Conservation (phyloP, 2,113 vertebrate species). For the Phaethornis superciliosus region DNA sequence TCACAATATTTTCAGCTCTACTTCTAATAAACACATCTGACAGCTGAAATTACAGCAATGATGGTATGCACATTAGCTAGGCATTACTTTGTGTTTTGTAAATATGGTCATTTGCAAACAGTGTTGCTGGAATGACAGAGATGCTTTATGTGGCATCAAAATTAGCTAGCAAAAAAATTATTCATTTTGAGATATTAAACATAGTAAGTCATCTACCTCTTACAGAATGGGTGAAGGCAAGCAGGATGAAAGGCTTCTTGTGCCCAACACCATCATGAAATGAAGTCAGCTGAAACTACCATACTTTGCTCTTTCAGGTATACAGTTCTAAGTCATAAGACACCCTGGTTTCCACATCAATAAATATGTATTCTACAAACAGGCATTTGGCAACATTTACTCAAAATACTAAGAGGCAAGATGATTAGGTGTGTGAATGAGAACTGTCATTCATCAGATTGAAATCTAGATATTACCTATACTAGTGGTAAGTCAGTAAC, state of each 20-base stretch:
- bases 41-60: neutral
- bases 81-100: neutral
- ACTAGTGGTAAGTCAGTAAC: neutral
- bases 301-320: neutral
- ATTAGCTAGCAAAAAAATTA: neutral
- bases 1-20: neutral
- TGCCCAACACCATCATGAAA: neutral
- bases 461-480: neutral
- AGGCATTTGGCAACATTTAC: neutral
- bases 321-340: neutral
- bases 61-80: neutral
- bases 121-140: neutral
- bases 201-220: neutral
- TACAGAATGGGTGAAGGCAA: neutral
- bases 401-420: neutral
- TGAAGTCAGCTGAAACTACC: neutral
- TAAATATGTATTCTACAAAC: neutral
- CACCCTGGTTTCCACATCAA: neutral
- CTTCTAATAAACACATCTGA: neutral
- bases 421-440: neutral
- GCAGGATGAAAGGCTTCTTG: neutral
- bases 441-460: neutral
- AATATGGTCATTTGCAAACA: neutral
- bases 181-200: neutral
- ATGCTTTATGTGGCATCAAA: neutral